These are phyloP conservation scores for Enteromius viviparus DNA, from an alignment of 2,797 vertebrate species.

Conservation along the genomic window DNA sequence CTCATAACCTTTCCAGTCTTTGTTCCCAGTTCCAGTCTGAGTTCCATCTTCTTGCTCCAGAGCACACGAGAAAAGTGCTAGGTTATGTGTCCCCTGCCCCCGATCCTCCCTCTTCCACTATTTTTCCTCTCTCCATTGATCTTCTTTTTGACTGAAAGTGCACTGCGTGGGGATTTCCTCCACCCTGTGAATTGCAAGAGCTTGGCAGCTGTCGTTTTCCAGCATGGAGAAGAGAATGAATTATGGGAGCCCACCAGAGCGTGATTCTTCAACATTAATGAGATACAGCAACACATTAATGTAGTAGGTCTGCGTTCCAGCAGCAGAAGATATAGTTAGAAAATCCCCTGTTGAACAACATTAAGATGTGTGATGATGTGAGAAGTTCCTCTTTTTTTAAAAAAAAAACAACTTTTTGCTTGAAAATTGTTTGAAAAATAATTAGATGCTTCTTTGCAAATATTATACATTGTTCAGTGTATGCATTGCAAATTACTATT, in stretches of 20 bases:
- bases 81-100: conserved; percentile 27
- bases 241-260: conserved; percentile 54
- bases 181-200: conserved; percentile 54
- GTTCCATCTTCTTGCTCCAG: background rate
- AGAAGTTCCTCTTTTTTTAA: background rate
- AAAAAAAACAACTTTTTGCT: background rate
- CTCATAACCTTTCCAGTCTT: background rate
- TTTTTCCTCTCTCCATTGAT: conserved; percentile 2
- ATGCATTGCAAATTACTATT: conserved; percentile 18
- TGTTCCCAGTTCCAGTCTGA: background rate
- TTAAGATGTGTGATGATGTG: conserved; percentile 25
- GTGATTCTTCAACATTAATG: conserved; percentile 67
- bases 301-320: conserved; percentile 45
- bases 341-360: conserved; percentile 25
- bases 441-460: background rate
- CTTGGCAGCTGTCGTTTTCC: conserved; percentile 72
- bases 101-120: background rate
- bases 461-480: background rate
- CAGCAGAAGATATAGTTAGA: conserved; percentile 64
- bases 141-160: conserved; percentile 23
- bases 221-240: conserved; percentile 58
- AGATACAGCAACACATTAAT: conserved; percentile 58
- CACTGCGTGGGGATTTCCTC: conserved; percentile 56
- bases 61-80: background rate
- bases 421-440: background rate